Base-by-base conservation (phyloP, 2,888 invertebrate species). In the Oxytorus armatus region DNA sequence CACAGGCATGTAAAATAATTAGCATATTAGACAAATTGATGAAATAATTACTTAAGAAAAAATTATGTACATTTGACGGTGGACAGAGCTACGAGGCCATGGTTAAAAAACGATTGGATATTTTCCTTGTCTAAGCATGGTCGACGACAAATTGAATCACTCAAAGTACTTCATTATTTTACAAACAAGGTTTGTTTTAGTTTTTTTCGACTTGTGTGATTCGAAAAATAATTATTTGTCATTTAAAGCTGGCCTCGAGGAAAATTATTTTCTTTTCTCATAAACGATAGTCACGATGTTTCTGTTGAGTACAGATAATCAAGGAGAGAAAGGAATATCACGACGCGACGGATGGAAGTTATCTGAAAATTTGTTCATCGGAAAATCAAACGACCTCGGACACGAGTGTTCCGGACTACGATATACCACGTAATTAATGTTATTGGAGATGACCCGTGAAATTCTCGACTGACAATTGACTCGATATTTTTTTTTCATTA, bases 241-340 rank as follows among this genome's bases (percentile, higher is more conserved):
- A 5, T 5, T 3, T 29, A 29, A 3, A 29, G 14, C 14, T 44
- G 14, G 29, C 0, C 5, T 55, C 29, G 14, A 0, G n/a, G n/a
- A n/a, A n/a, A n/a, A n/a, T n/a, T n/a, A n/a, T n/a, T n/a, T n/a
- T n/a, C n/a, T n/a, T n/a, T n/a, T n/a, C n/a, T n/a, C n/a, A n/a
- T n/a, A n/a, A n/a, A 29, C 5, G 29, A 29, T 3, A 29, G 5
- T 29, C 5, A 29, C 5, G 29, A 29, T 3, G 29, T 3, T 29
- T 29, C 49, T 44, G 8, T 25, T 21, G 25, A 21, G 18, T 3
- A 25, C 49, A 83, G 83, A 82, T 83, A 44, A 82, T 83, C 16
- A 57, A 49, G 16, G 81, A 83, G 25, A 55, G 83, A 29, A 70
- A 77, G 14, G 72, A 81, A 29, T 83, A 81, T 44, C 83, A 83